phyloP scores from a whole-genome alignment of 2,113 vertebrate species.

The Labrus mixtus region DNA sequence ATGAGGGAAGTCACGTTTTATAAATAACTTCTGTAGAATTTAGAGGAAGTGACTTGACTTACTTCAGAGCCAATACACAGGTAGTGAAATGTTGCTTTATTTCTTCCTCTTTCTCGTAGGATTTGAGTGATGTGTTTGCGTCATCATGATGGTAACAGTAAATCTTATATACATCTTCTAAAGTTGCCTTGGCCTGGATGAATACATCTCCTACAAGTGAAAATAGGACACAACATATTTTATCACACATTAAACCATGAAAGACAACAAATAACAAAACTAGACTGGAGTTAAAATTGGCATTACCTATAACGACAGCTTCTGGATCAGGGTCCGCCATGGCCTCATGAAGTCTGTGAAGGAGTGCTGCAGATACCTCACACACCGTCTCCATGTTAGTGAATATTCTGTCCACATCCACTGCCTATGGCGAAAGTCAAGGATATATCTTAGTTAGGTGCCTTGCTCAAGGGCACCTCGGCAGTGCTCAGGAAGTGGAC shows the following conservation, averaged over 20 bases:
- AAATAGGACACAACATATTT: neutral
- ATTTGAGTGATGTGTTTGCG: constrained; percentile 90
- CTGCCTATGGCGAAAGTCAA: constrained; percentile 79
- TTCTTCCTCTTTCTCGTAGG: constrained; percentile 93
- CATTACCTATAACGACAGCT: constrained; percentile 90
- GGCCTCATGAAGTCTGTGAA: constrained; percentile 89
- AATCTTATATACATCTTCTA: constrained; percentile 96
- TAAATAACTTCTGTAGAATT: neutral
- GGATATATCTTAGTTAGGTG: too few relatives aligned
- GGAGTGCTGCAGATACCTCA: constrained; percentile 91
- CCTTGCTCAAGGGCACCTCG: too few relatives aligned
- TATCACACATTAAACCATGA: neutral
- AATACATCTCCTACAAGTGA: constrained; percentile 90
- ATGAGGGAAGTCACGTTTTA: constrained; percentile 1
- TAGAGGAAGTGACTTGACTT: constrained; percentile 61
- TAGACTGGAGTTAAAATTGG: neutral
- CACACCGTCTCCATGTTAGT: constrained; percentile 95
- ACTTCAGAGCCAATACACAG: constrained; percentile 92
- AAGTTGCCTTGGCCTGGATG: constrained; percentile 90
- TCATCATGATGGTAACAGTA: constrained; percentile 97
- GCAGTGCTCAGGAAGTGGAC: too few relatives aligned
- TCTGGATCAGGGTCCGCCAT: constrained; percentile 88
- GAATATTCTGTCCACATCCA: constrained; percentile 94
- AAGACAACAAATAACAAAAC: neutral
- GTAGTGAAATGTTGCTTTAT: constrained; percentile 90